Evolutionary conservation across 2,113 vertebrate species (phyloP).

Genomic region (Tupaia chinensis): DNA sequence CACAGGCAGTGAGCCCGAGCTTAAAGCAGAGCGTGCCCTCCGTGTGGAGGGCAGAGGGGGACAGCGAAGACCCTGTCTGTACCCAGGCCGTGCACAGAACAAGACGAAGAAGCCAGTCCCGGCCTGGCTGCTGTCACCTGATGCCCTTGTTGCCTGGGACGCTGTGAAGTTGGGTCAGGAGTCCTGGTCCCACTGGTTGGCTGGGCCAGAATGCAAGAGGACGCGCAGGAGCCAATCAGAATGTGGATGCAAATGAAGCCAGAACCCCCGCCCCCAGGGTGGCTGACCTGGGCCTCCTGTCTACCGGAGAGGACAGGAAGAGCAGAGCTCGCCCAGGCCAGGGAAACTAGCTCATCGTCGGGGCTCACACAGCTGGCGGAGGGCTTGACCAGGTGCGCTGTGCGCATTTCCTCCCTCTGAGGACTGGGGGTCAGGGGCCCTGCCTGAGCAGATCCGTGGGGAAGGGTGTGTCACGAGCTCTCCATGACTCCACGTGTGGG

Average conservation of each 20-base stretch:
- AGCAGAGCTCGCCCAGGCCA: not conserved
- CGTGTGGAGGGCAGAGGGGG: not conserved
- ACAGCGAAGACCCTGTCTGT: not conserved
- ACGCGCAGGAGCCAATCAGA: not conserved
- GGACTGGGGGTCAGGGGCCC: not conserved
- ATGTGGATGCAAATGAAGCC: not conserved
- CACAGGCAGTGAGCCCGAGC: not conserved
- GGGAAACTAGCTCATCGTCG: not conserved
- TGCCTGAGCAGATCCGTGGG: accelerated
- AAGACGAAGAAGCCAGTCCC: not conserved
- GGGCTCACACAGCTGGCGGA: not conserved
- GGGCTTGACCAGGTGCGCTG: not conserved
- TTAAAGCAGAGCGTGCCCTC: not conserved
- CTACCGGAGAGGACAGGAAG: not conserved
- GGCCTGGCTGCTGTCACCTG: not conserved
- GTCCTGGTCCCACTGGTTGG: not conserved
- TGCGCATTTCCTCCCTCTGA: not conserved
- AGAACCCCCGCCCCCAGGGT: accelerated
- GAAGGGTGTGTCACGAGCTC: accelerated
- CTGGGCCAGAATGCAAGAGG: not conserved
- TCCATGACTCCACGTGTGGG: accelerated
- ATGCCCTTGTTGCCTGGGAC: not conserved
- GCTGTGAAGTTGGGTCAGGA: not conserved
- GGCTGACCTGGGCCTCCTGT: accelerated
- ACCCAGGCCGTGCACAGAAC: not conserved